Conservation (phyloP, 2,113 vertebrate genomes). For the Polypterus senegalus region DNA sequence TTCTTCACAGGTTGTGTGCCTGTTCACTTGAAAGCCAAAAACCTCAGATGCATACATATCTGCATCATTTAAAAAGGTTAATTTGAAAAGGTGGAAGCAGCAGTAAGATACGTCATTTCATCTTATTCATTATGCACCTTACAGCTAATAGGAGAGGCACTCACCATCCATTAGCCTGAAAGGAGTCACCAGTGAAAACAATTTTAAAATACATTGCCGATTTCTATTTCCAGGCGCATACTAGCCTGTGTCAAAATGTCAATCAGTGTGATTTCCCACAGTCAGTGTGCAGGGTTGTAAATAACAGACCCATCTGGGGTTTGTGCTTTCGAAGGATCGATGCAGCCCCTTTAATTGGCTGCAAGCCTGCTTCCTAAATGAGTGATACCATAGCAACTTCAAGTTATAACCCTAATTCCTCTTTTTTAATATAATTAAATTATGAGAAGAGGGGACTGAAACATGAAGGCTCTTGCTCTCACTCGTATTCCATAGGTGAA, state of each 20-base stretch:
- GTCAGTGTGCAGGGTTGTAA: constrained; percentile 50
- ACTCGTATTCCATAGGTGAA: too few species aligned
- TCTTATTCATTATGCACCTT: background rate
- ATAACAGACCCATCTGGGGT: constrained; percentile 47
- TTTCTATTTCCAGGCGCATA: constrained; percentile 50
- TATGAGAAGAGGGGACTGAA: constrained; percentile 25
- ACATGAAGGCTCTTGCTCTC: too few species aligned
- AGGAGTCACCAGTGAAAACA: constrained; percentile 21
- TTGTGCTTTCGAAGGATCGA: constrained; percentile 52
- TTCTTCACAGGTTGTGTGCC: too few species aligned
- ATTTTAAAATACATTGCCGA: constrained; percentile 26
- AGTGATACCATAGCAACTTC: constrained; percentile 46
- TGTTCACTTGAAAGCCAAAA: too few species aligned
- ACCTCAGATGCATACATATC: too few species aligned
- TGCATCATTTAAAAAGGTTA: too few species aligned
- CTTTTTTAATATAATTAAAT: constrained; percentile 39
- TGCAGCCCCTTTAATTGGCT: constrained; percentile 52
- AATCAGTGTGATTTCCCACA: constrained; percentile 64
- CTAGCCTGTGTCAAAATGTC: constrained; percentile 59
- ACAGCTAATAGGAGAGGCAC: constrained; percentile 5
- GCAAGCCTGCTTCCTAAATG: constrained; percentile 56
- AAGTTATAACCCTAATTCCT: constrained; percentile 26
- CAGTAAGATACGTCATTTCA: background rate
- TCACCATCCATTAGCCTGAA: constrained; percentile 12
- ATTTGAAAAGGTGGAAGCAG: too few species aligned